Conservation (phyloP, 2,888 invertebrate genomes). For the Sphecodes monilicornis region DNA sequence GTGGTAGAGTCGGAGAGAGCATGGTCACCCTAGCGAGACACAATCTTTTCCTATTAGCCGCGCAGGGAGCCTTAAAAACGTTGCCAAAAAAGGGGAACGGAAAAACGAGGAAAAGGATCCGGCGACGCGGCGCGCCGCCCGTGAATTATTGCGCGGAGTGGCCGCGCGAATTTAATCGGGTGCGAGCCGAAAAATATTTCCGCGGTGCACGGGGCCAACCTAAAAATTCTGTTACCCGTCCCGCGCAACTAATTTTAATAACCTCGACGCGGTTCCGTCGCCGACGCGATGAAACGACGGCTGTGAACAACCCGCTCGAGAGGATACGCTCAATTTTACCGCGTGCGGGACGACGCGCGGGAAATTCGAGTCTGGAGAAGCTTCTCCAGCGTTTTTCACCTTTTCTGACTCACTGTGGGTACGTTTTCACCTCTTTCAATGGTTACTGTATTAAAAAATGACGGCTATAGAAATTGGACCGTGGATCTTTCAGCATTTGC, state of each 20-base stretch:
- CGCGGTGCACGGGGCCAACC: neutral
- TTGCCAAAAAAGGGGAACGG: slow-evolving; percentile 61
- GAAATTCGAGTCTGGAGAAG: neutral
- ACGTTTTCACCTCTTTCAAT: no score
- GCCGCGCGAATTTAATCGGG: slow-evolving; percentile 65
- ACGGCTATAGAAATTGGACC: no score
- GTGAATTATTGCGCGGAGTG: slow-evolving; percentile 61
- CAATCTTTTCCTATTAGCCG: slow-evolving; percentile 74
- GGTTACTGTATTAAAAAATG: no score
- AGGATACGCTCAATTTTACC: neutral
- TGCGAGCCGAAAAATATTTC: slow-evolving; percentile 51
- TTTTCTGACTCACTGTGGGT: no score
- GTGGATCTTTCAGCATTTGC: no score
- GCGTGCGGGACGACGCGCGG: neutral
- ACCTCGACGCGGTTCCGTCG: slow-evolving; percentile 13
- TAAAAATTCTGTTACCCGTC: slow-evolving; percentile 22
- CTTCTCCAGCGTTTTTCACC: no score
- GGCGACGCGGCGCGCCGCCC: neutral
- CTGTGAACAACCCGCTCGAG: neutral
- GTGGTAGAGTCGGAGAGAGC: slow-evolving; percentile 13
- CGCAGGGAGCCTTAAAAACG: slow-evolving; percentile 68
- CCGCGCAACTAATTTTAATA: slow-evolving; percentile 41
- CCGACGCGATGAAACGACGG: neutral
- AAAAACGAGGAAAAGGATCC: slow-evolving; percentile 30
- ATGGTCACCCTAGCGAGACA: slow-evolving; percentile 67